These are phyloP conservation scores for Drosophila greeni DNA, from an alignment of 2,888 invertebrate species.

Conservation along the genomic window DNA sequence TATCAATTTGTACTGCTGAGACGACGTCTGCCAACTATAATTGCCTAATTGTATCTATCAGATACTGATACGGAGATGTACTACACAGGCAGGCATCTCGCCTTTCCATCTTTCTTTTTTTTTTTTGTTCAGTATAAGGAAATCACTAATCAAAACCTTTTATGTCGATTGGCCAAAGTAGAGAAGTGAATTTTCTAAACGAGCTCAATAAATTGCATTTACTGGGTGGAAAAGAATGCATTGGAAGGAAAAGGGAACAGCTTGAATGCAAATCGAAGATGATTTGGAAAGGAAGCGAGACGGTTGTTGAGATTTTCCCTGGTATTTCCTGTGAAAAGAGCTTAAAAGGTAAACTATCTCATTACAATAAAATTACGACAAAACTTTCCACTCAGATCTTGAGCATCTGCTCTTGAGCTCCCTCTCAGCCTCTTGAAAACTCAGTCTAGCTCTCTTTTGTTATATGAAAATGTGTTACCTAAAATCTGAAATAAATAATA, in stretches of 20 bases:
- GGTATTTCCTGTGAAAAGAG: neutral
- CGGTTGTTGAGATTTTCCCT: constrained; percentile 7
- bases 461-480: constrained; percentile 25
- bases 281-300: constrained; percentile 2
- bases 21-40: constrained; percentile 21
- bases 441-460: constrained; percentile 5
- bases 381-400: constrained; percentile 19
- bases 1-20: constrained; percentile 24
- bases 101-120: no score
- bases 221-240: neutral
- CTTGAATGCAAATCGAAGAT: constrained; percentile 4
- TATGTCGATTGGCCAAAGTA: constrained; percentile 39
- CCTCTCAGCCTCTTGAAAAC: constrained; percentile 12
- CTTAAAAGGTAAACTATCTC: neutral
- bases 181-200: constrained; percentile 25
- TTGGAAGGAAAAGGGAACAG: neutral
- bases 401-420: constrained; percentile 23
- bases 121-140: constrained; percentile 29
- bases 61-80: constrained; percentile 22
- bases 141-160: constrained; percentile 41
- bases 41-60: constrained; percentile 38
- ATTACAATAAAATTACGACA: neutral
- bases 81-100: neutral
- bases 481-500: constrained; percentile 12
- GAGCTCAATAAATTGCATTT: constrained; percentile 40